phyloP scores from a whole-genome alignment of 2,113 vertebrate genomes.

The Xyrauchen texanus region DNA sequence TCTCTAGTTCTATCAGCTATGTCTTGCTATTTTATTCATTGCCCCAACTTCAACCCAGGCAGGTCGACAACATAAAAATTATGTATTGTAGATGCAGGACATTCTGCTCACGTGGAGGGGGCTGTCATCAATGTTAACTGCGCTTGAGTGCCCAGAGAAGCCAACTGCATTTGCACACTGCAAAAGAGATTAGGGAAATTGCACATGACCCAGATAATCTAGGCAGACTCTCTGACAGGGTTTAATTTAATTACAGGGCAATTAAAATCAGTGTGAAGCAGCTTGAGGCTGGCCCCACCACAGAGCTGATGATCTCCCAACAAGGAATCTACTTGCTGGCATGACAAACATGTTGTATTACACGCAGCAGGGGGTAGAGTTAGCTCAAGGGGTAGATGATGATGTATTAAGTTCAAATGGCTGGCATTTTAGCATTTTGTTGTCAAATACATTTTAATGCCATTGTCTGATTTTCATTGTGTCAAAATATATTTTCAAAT shows the following conservation, averaged over 20 bases:
- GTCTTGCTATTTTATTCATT: slow-evolving; percentile 35
- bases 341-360: not conserved
- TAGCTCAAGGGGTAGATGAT: not conserved
- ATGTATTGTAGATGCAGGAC: slow-evolving; percentile 6
- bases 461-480: not conserved
- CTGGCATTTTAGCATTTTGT: not conserved
- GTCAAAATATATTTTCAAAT: not conserved
- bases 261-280: slow-evolving; percentile 49
- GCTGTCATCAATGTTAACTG: slow-evolving; percentile 14
- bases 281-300: slow-evolving; percentile 13
- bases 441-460: not conserved
- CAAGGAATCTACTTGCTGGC: slow-evolving; percentile 32
- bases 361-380: not conserved
- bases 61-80: slow-evolving; percentile 7
- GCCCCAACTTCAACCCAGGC: not conserved
- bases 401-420: slow-evolving; percentile 6
- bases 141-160: slow-evolving; percentile 17
- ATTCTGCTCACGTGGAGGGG: not conserved
- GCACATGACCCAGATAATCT: slow-evolving; percentile 47
- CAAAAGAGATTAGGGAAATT: slow-evolving; percentile 37
- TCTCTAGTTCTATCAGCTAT: not conserved
- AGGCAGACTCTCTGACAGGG: slow-evolving; percentile 38
- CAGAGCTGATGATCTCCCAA: slow-evolving; percentile 31
- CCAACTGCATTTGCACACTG: slow-evolving; percentile 1
- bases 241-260: slow-evolving; percentile 56